phyloP scores from a whole-genome alignment of 2,797 vertebrate species.

The Peromyscus nudipes region DNA sequence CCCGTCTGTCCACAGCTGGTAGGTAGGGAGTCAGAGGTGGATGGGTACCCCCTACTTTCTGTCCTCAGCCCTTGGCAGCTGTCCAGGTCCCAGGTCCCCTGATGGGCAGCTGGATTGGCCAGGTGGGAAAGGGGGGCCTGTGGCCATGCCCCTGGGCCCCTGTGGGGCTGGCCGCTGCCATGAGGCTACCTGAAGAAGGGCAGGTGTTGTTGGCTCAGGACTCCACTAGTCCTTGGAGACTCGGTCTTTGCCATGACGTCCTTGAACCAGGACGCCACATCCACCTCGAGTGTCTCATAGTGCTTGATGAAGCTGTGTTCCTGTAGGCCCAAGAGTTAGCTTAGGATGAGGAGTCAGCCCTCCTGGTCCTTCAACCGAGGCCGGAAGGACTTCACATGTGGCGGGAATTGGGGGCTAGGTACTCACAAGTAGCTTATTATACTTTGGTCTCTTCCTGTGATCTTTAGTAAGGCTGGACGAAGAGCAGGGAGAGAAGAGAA shows the following conservation, averaged over 20 bases:
- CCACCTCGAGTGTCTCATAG: conserved; percentile 96
- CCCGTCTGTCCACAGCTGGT: conserved; percentile 68
- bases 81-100: conserved; percentile 74
- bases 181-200: conserved; percentile 97
- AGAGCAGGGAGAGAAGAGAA: not conserved
- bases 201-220: conserved; percentile 95
- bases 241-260: conserved; percentile 97
- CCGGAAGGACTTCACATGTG: not conserved
- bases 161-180: conserved; percentile 66
- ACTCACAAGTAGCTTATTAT: conserved; percentile 97
- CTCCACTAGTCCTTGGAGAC: conserved; percentile 95
- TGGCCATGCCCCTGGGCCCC: conserved; percentile 69
- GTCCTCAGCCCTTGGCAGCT: conserved; percentile 77
- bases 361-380: not conserved
- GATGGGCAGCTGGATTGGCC: conserved; percentile 73
- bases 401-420: not conserved
- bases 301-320: conserved; percentile 96
- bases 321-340: conserved; percentile 82
- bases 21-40: conserved; percentile 61
- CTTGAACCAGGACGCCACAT: conserved; percentile 98
- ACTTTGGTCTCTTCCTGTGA: conserved; percentile 99
- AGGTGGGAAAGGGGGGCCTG: conserved; percentile 56
- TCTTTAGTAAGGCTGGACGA: conserved; percentile 96
- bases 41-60: conserved; percentile 58
- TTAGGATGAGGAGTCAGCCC: not conserved